phyloP scores from a whole-genome alignment of 1,140 invertebrate genomes.

The Vanessa atalanta region DNA sequence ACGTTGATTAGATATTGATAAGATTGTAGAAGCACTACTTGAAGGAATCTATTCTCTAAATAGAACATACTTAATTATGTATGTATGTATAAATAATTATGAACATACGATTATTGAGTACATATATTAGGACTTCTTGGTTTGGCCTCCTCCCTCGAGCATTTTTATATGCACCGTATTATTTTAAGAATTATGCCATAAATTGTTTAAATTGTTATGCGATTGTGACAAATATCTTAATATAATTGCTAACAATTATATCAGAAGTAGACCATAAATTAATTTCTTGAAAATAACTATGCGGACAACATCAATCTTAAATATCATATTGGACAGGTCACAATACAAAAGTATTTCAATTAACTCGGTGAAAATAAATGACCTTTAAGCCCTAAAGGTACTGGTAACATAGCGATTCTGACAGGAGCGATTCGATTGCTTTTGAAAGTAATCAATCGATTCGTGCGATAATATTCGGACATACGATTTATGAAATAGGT shows the following conservation, averaged over 20 bases:
- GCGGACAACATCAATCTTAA: background rate
- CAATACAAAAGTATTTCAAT: background rate
- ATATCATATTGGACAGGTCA: background rate
- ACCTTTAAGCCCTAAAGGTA: constrained; percentile 13
- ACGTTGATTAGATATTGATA: too few species aligned
- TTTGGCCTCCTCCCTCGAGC: too few species aligned
- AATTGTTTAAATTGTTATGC: too few species aligned
- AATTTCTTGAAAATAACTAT: background rate
- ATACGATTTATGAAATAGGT: constrained; percentile 33
- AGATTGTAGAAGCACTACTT: too few species aligned
- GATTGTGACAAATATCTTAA: background rate
- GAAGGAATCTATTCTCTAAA: too few species aligned
- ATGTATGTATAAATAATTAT: too few species aligned
- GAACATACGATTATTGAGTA: too few species aligned
- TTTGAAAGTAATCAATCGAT: constrained; percentile 33
- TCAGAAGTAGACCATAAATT: background rate
- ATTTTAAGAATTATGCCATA: too few species aligned
- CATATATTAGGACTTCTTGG: too few species aligned
- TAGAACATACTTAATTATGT: too few species aligned
- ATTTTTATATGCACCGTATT: too few species aligned
- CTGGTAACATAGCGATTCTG: background rate
- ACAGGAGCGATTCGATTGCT: constrained; percentile 15
- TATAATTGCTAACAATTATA: background rate
- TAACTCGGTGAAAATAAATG: background rate
- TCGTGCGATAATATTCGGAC: constrained; percentile 17